These are phyloP conservation scores for Sogatella furcifera DNA, from an alignment of 1,140 invertebrate genomes.

Conservation along the genomic window DNA sequence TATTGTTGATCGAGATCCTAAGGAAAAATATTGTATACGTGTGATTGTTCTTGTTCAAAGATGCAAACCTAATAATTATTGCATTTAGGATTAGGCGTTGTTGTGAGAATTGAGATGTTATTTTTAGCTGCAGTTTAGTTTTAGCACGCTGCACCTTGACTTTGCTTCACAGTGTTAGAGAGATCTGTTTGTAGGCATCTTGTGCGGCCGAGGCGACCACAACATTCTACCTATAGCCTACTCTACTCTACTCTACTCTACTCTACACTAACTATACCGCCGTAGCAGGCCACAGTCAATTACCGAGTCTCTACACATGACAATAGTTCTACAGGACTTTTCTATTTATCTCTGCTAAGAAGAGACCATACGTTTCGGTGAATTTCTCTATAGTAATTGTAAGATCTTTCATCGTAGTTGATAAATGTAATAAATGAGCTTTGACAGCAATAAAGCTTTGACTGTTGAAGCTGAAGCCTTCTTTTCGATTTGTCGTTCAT, in stretches of 20 bases:
- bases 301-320: conserved; percentile 2
- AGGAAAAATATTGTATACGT: conserved; percentile 7
- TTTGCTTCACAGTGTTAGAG: not conserved
- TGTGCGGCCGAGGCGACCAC: not conserved
- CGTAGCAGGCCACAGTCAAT: not conserved
- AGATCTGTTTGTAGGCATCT: not conserved
- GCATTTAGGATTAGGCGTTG: not conserved
- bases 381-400: not conserved
- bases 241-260: too few relatives aligned
- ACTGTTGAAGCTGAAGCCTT: not conserved
- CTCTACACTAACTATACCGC: too few relatives aligned
- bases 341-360: not conserved
- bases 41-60: not conserved
- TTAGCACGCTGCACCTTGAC: conserved; percentile 2
- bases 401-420: not conserved
- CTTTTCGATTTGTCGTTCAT: not conserved
- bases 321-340: not conserved
- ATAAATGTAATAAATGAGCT: not conserved
- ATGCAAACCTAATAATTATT: conserved; percentile 2
- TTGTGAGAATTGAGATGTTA: conserved; percentile 2
- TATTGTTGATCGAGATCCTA: conserved; percentile 7
- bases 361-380: not conserved
- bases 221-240: too few relatives aligned
- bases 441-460: not conserved
- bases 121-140: not conserved